A percentile compares a stretch with the other conserved stretches of the same genome.
Conservation (phyloP, 1,140 invertebrate species). For the Drosophila jambulina region DNA sequence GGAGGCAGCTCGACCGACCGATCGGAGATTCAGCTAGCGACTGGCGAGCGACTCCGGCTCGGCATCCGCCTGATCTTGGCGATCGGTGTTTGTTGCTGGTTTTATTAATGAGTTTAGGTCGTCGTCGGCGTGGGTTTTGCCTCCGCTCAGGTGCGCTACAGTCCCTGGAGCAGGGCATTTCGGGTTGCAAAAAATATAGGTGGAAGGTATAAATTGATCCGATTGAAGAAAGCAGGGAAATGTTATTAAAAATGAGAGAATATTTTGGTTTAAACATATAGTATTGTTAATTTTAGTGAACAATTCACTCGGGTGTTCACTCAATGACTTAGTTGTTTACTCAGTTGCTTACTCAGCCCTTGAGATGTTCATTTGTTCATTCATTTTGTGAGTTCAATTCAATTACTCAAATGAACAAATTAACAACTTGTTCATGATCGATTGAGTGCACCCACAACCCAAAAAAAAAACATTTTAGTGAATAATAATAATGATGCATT, state of each 20-base stretch:
- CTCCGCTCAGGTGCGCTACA: constrained; percentile 43
- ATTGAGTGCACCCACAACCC: too few species aligned
- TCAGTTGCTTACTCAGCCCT: background rate
- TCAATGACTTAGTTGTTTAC: background rate
- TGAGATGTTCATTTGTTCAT: too few species aligned
- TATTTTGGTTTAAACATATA: too few species aligned
- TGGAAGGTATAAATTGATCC: background rate
- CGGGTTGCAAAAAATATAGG: background rate
- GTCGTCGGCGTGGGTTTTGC: constrained; percentile 52
- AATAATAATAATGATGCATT: background rate
- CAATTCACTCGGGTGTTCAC: background rate
- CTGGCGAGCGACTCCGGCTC: constrained; percentile 48
- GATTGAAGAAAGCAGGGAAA: background rate
- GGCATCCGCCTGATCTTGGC: constrained; percentile 28
- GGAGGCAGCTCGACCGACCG: constrained; percentile 54
- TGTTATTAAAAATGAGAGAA: too few species aligned
- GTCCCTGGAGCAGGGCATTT: background rate
- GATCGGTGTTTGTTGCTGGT: constrained; percentile 38
- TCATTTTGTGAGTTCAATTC: too few species aligned
- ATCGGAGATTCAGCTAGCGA: constrained; percentile 66
- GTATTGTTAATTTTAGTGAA: background rate
- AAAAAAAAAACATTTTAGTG: too few species aligned
- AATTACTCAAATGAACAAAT: too few species aligned
- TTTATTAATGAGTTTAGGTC: constrained; percentile 68
- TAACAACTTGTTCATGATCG: too few species aligned